Evolutionary conservation across 2,888 invertebrate genomes (phyloP), one percentile per base, ranked within the genome.

Genomic region (Galeruca laticollis): DNA sequence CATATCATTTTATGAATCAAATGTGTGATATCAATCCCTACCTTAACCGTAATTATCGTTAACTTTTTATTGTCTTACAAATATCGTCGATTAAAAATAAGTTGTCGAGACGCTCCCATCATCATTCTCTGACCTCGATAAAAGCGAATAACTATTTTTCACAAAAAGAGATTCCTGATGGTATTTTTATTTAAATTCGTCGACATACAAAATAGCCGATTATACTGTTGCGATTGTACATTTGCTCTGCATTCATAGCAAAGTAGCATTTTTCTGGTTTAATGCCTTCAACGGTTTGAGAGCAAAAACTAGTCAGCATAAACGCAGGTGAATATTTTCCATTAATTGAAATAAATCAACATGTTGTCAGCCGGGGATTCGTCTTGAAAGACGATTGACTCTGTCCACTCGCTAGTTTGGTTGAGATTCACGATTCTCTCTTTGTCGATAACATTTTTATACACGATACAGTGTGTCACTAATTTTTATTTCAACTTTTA

Each of bases 331-430:
- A 84, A 83, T 83, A 84, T 83, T 83, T 47, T 84, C 83, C 84
- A 84, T 84, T 83, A 83, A 84, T 84, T 84, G 83, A 84, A 84
- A 83, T 83, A 83, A 83, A 83, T 84, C 84, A 83, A 75, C 73
- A 60, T 69, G 74, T 74, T 74, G 74, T 72, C 72, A 71, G 74
- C 54, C 72, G 64, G 65, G 68, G 63, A 68, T 47, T 49, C 57
- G 56, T 35, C 35, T 18, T 56, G 33, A 56, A 26, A n/a, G 56
- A 56, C 56, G 56, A 56, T 33, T 56, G 56, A 33, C 33, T 33
- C 21, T 15, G 31, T 56, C 26, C 56, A 52, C 52, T 51, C 26
- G 26, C 26, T 26, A 31, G 52, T 52, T 52, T 21, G n/a, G 21
- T 31, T 52, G 52, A 10, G 52, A 52, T 52, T 52, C 52, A 52